A percentile compares a stretch with the other conserved stretches of the same genome.
phyloP scores from a whole-genome alignment of 2,888 invertebrate genomes.

The Dione vanillae region DNA sequence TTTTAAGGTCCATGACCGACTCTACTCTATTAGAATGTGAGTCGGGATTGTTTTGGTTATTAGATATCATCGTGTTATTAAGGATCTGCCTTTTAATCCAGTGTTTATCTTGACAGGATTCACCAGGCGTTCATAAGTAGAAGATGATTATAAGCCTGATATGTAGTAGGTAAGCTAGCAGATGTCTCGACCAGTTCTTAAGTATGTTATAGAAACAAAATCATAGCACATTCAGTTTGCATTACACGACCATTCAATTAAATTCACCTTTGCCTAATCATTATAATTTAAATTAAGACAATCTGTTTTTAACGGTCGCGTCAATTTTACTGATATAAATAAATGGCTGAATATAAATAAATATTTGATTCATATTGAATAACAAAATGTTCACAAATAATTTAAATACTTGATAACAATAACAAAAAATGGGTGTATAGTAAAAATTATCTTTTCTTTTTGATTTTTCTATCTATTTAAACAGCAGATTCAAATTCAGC shows the following conservation, averaged over 20 bases:
- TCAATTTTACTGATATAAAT: not conserved
- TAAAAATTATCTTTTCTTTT: too few relatives aligned
- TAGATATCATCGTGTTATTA: conserved; percentile 44
- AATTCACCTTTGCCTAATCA: not conserved
- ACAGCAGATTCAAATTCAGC: too few relatives aligned
- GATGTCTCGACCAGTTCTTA: conserved; percentile 54
- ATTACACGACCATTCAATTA: not conserved
- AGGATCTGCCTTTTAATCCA: conserved; percentile 42
- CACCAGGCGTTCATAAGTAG: conserved; percentile 43
- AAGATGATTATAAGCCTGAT: conserved; percentile 46
- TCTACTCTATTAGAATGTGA: conserved; percentile 21
- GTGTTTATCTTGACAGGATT: conserved; percentile 43
- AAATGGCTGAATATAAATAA: not conserved
- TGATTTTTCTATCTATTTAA: too few relatives aligned
- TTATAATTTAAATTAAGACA: not conserved
- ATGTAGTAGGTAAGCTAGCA: conserved; percentile 49
- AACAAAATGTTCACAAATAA: too few relatives aligned
- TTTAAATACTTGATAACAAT: too few relatives aligned
- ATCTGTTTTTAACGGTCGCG: not conserved
- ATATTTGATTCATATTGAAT: too few relatives aligned
- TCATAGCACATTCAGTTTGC: conserved; percentile 60
- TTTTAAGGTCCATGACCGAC: conserved; percentile 9
- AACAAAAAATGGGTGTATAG: too few relatives aligned
- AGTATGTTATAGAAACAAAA: conserved; percentile 48
- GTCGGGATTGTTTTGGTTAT: conserved; percentile 40